Conservation (phyloP, 1,140 invertebrate species). For the Hydropsyche tenuis region DNA sequence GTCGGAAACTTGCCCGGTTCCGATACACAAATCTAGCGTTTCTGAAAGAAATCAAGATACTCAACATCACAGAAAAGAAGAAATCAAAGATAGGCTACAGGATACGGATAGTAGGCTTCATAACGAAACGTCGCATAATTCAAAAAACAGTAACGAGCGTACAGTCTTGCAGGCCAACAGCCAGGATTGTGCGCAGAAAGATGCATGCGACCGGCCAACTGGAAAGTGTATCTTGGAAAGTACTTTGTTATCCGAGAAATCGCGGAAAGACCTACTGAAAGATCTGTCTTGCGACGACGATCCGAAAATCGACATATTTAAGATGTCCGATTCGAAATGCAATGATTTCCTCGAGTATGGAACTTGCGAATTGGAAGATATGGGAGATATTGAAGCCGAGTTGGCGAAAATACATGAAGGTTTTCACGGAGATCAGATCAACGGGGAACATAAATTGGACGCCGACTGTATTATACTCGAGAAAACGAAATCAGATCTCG, state of each 20-base stretch:
- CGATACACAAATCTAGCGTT: constrained; percentile 26
- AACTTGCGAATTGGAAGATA: constrained; percentile 60
- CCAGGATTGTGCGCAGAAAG: constrained; percentile 27
- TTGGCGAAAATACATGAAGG: constrained; percentile 70
- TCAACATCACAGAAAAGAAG: constrained; percentile 49
- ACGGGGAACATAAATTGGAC: constrained; percentile 53
- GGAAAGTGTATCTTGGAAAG: constrained; percentile 36
- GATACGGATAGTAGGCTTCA: neutral
- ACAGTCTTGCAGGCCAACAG: constrained; percentile 46
- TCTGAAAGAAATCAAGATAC: constrained; percentile 51
- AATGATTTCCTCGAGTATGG: constrained; percentile 53
- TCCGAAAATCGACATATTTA: constrained; percentile 39
- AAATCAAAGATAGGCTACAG: constrained; percentile 52
- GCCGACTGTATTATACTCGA: constrained; percentile 58
- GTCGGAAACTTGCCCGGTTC: constrained; percentile 18
- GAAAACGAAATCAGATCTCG: constrained; percentile 54
- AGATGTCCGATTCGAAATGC: constrained; percentile 28
- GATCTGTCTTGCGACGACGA: constrained; percentile 39
- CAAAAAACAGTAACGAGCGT: constrained; percentile 53
- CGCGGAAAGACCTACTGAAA: constrained; percentile 30
- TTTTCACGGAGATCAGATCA: constrained; percentile 54
- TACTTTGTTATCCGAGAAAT: constrained; percentile 39
- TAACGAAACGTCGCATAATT: neutral
- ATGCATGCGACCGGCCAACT: constrained; percentile 50
- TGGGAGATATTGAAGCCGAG: constrained; percentile 71